These are phyloP conservation scores for Coelopa frigida DNA, from an alignment of 1,140 invertebrate genomes.

Conservation along the genomic window DNA sequence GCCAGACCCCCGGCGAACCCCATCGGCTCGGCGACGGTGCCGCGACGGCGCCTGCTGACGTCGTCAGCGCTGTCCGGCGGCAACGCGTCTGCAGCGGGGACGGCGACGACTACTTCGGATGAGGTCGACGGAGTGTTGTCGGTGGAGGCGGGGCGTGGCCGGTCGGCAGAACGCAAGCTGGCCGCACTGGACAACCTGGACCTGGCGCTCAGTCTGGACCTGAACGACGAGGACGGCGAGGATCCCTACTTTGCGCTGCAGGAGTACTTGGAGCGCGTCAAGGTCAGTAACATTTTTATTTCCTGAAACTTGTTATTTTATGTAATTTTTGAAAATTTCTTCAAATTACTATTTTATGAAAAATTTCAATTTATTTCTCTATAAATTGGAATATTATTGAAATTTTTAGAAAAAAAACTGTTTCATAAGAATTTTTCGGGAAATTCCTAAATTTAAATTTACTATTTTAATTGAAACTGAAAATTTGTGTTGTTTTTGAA, in stretches of 20 bases:
- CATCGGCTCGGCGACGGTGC: constrained; percentile 42
- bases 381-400: no score
- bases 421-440: no score
- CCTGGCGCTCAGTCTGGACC: constrained; percentile 33
- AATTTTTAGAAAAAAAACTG: no score
- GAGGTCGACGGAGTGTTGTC: neutral
- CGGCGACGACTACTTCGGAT: neutral
- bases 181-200: constrained; percentile 37
- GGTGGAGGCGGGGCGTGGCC: neutral
- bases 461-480: no score
- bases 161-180: constrained; percentile 15
- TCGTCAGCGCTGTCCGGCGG: neutral
- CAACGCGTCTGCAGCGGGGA: constrained; percentile 1
- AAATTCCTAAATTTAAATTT: no score
- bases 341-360: no score
- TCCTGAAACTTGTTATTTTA: no score
- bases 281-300: no score
- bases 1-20: constrained; percentile 27
- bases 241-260: constrained; percentile 37
- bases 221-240: constrained; percentile 36
- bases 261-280: constrained; percentile 40
- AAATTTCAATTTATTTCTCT: no score
- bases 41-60: constrained; percentile 25
- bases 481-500: no score
- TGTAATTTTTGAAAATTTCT: no score